Base-by-base conservation (phyloP, 2,797 vertebrate species). In the Sebastes umbrosus region DNA sequence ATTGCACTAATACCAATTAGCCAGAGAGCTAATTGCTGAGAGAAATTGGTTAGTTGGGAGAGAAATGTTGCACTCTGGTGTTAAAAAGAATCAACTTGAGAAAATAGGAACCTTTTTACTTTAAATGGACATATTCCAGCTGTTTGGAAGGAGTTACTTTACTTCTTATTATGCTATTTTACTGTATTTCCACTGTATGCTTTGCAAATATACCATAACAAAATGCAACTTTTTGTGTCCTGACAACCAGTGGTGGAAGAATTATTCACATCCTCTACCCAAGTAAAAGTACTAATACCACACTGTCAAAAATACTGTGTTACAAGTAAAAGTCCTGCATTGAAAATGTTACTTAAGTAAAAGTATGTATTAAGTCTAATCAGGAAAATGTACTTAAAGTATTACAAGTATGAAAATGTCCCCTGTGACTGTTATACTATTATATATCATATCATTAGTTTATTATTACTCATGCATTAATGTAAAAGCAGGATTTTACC, bases 1-100 rank as follows among this genome's bases (percentile, higher is more conserved):
- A 78, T 84, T 68, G 79, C 84, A 80, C 82, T 89, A 82, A 78
- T 82, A 75, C 71, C 82, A 91, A 93, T 94, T 91, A 90, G 78
- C 74, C 81, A 82, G 76, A 91, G 36, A 91, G 89, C 86, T 91
- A 90, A 93, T 87, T 87, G 88, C 73, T 75, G 76, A 90, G 60
- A 64, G 66, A 70, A 88, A 75, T 50, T 32, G 22, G 70, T 69
- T 46, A 57, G 24, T 68, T 73, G 4, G 67, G 63, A 67, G 63
- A 59, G 58, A 84, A 87, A 76, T 79, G 63, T 85, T 85, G 67
- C 54, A 77, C 43, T 55, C 11, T 29, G 31, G 58, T 81, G 70
- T 66, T 78, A 34, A 66, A 83, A 73, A 29, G 59, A 66, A 79
- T 59, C 25, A 68, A 36, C 52, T 71, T 60, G 3, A 65, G 5